Conservation (phyloP, 2,113 vertebrate species). For the Tupaia tana region DNA sequence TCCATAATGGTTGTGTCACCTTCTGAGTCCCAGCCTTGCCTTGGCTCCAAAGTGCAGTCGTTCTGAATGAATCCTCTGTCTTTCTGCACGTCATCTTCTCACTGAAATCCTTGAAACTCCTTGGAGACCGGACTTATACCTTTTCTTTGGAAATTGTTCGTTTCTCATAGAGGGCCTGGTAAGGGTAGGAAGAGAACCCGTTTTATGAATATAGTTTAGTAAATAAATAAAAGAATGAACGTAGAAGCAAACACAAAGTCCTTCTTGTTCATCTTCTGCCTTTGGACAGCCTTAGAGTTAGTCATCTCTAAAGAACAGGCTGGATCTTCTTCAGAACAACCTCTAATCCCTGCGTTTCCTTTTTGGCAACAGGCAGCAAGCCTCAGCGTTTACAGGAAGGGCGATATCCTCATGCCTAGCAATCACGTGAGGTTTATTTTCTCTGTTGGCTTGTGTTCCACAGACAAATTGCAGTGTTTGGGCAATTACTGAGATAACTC, state of each 20-base stretch:
- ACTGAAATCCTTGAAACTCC: neutral
- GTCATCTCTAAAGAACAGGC: neutral
- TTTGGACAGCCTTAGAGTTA: neutral
- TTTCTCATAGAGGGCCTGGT: neutral
- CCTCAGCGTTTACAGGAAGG: neutral
- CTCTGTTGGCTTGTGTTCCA: slow-evolving; percentile 21
- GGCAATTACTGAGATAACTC: slow-evolving; percentile 44
- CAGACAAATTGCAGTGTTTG: slow-evolving; percentile 11
- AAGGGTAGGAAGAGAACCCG: neutral
- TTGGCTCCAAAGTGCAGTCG: neutral
- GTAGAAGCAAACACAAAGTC: neutral
- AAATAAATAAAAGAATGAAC: neutral
- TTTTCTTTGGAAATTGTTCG: neutral
- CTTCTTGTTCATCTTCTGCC: neutral
- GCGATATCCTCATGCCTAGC: neutral
- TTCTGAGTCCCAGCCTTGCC: neutral
- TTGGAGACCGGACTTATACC: neutral
- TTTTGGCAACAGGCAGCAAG: neutral
- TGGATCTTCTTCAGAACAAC: neutral
- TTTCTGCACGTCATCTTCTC: neutral
- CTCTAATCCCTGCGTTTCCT: neutral
- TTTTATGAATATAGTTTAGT: neutral
- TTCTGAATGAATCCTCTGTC: neutral
- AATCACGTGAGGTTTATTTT: slow-evolving; percentile 29
- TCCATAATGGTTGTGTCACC: neutral